Evolutionary conservation across 2,113 vertebrate genomes (phyloP).

Genomic region (Engraulis encrasicolus): DNA sequence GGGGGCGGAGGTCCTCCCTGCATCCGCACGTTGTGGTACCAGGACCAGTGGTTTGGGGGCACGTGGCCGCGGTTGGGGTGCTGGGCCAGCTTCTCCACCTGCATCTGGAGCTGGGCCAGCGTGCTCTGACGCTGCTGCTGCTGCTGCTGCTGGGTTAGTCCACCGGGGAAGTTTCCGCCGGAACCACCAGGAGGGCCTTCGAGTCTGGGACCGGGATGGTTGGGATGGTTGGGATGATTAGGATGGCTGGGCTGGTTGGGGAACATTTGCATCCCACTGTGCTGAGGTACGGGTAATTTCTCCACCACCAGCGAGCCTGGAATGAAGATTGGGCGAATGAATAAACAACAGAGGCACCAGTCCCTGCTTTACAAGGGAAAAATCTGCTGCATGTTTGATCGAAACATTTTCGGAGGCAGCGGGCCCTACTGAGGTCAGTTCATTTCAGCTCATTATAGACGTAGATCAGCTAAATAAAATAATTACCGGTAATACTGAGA

Average conservation of each 20-base stretch:
- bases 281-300: conserved; percentile 60
- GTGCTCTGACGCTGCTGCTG: conserved; percentile 76
- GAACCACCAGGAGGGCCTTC: conserved; percentile 59
- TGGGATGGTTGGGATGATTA: background rate
- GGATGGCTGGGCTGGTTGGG: conserved; percentile 58
- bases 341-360: too few relatives aligned
- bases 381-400: too few relatives aligned
- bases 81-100: conserved; percentile 80
- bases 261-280: conserved; percentile 53
- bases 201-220: conserved; percentile 58
- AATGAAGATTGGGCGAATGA: background rate
- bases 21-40: conserved; percentile 70
- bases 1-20: conserved; percentile 64
- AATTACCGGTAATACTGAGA: too few relatives aligned
- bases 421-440: too few relatives aligned
- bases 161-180: conserved; percentile 42
- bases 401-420: background rate
- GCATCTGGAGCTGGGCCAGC: conserved; percentile 79
- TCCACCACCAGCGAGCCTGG: conserved; percentile 76
- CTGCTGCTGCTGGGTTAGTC: conserved; percentile 64
- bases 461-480: too few relatives aligned
- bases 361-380: too few relatives aligned
- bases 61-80: conserved; percentile 71
- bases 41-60: conserved; percentile 73
- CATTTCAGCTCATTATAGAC: too few relatives aligned